Evolutionary conservation across 2,888 invertebrate species (phyloP).

Genomic region (Agonopterix alstromeriana): DNA sequence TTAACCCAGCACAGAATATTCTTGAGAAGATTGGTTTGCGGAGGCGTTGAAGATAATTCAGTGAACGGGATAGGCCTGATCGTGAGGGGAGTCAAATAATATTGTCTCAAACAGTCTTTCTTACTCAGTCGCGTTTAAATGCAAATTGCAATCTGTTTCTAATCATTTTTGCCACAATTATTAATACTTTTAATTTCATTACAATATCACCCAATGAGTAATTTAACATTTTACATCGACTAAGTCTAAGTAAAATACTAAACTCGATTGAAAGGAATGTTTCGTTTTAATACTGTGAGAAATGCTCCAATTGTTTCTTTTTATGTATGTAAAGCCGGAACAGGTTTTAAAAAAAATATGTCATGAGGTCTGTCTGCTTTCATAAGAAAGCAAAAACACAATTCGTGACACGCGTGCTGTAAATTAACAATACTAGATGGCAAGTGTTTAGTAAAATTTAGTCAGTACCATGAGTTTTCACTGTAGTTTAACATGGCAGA

Average conservation of each 20-base stretch:
- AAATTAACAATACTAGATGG: too few relatives aligned
- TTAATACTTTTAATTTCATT: conserved; percentile 63
- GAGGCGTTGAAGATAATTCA: background rate
- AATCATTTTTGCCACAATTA: conserved; percentile 55
- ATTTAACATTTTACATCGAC: conserved; percentile 46
- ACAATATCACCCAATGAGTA: conserved; percentile 70
- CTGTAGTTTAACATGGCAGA: too few relatives aligned
- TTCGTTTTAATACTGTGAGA: conserved; percentile 28
- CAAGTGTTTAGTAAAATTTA: too few relatives aligned
- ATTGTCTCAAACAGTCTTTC: conserved; percentile 62
- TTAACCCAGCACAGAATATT: background rate
- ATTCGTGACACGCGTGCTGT: too few relatives aligned
- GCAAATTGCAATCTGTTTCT: conserved; percentile 32
- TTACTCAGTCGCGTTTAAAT: conserved; percentile 56
- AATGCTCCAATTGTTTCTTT: conserved; percentile 4
- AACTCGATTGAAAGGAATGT: conserved; percentile 70
- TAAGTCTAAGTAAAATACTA: conserved; percentile 41
- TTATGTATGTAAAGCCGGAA: too few relatives aligned
- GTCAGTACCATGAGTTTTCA: too few relatives aligned
- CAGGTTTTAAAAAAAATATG: too few relatives aligned
- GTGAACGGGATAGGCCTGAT: background rate
- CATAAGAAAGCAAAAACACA: too few relatives aligned
- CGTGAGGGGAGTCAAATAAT: conserved; percentile 17
- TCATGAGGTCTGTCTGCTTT: too few relatives aligned
- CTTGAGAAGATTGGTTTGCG: background rate